Evolutionary conservation across 2,888 invertebrate genomes (phyloP), one percentile per base, ranked within the genome.

Genomic region (Rutpela maculata): DNA sequence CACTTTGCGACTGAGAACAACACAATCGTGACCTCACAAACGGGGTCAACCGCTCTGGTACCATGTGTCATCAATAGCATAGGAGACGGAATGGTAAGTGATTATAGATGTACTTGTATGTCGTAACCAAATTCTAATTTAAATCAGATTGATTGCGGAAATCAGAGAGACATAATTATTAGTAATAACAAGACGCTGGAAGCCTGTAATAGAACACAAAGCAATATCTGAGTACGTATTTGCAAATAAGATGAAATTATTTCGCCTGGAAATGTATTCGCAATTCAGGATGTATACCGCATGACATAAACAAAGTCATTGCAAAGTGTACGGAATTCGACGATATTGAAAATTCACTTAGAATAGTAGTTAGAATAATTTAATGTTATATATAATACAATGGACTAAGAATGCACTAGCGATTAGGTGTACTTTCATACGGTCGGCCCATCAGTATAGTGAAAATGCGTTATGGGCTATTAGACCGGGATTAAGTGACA

Each of bases 31-130:
- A 95, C 94, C 80, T 95, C 96, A 84, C 96, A 97, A 90, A 95
- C 95, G 62, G 96, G 96, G 17, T 95, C 96, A 77, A 96, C 95
- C 0, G 96, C 96, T 4, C 92, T 95, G 77, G 91, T 97, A 80
- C 96, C 96, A 0, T 97, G 97, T 89, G 93, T 95, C 80, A 95
- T 97, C 81, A 94, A 95, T 88, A 95, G 96, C 88, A 95, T 96
- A 84, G 96, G 96, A 70, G 96, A 97, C 89, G 96, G 96, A 85
- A 94, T 95, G 92, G 97, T 97, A 90, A 95, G 96, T 93, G 17
- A 63, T 50, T n/a, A 4, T 50, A 50, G n/a, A 50, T 43, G 1
- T 50, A 50, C 50, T 50, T 7, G 50, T 50, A n/a, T 43, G 43
- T 4, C 12, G 15, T 12, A 50, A 50, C 50, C 15, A 4, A 15